Base-by-base conservation (phyloP, 1,140 invertebrate genomes). In the Drosophila sucinea region DNA sequence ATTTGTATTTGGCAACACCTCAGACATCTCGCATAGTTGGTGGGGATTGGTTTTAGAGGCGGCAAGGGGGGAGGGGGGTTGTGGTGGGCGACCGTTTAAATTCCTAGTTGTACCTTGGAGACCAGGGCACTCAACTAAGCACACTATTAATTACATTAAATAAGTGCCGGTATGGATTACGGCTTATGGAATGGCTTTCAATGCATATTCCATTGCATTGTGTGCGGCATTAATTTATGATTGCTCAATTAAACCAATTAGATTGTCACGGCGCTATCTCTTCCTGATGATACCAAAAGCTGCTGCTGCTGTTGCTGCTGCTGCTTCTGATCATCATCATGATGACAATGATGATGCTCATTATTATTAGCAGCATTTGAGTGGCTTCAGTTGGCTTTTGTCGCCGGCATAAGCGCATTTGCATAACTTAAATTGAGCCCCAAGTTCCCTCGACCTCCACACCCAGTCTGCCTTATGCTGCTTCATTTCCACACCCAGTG, bases 241-340 rank as follows among this genome's bases (percentile, higher is more conserved):
- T 87, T 80, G 73, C 79, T 77, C 89, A 89, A 89, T 87, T 87
- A 77, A 87, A 72, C 76, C 83, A 87, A 87, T 87, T 87, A 87
- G 76, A 58, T 54, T 67, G 57, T 61, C 57, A 57, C 78, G 74
- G 56, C 62, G 35, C 35, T 10, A 66, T 62, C 40, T 62, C 40
- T 35, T 54, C 58, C 33, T 55, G 54, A 40, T 11, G 23, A 51
- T 64, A 40, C 44, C 60, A 30, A 33, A 40, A 55, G 38, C 38
- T 54, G 17, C 27, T 10, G 17, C 17, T 17, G 17, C 17, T 17
- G 17, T 17, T 17, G 17, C 17, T 17, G 17, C 17, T 17, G 17
- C 17, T 17, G 23, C 30, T 30, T 44, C 41, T 56, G 40, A 60
- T 38, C 35, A 64, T 64, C 57, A 44, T 51, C 17, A 47, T 25